Conservation (phyloP, 1,140 invertebrate genomes). For the Drosophila takahashii region DNA sequence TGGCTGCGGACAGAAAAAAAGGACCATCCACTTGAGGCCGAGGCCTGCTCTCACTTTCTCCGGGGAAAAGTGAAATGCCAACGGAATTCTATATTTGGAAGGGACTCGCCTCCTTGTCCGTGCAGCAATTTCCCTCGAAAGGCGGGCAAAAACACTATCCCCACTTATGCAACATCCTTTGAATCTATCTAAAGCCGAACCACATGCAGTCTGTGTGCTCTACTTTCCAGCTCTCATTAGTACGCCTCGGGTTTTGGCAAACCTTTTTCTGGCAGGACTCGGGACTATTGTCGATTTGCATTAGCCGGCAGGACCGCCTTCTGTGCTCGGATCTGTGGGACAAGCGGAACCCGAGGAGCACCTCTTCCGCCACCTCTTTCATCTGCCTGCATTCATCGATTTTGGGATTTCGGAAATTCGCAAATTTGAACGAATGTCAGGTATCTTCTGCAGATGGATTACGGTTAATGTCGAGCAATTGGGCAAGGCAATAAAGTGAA, state of each 20-base stretch:
- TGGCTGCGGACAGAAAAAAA: not conserved
- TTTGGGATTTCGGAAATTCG: constrained; percentile 71
- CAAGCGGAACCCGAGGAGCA: constrained; percentile 32
- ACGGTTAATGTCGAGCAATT: constrained; percentile 72
- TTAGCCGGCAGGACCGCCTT: constrained; percentile 67
- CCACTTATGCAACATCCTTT: constrained; percentile 61
- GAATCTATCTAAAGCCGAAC: constrained; percentile 3
- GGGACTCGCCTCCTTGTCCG: constrained; percentile 14
- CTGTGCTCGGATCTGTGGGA: constrained; percentile 32
- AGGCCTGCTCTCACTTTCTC: constrained; percentile 56
- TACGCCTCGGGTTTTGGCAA: constrained; percentile 67
- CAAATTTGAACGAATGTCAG: constrained; percentile 69
- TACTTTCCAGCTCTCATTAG: constrained; percentile 59
- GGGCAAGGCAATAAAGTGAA: constrained; percentile 80
- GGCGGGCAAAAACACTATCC: constrained; percentile 5
- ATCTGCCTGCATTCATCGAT: constrained; percentile 71
- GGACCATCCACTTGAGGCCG: constrained; percentile 33
- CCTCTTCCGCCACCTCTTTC: constrained; percentile 61
- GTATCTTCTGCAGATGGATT: constrained; percentile 78
- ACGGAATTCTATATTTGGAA: constrained; percentile 49
- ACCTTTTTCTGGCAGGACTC: constrained; percentile 55
- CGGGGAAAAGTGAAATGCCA: constrained; percentile 29
- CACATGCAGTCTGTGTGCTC: constrained; percentile 29
- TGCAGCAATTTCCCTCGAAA: constrained; percentile 11
- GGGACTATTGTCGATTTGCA: constrained; percentile 77